Base-by-base conservation (phyloP, 1,140 invertebrate genomes). In the Tachypleus tridentatus region DNA sequence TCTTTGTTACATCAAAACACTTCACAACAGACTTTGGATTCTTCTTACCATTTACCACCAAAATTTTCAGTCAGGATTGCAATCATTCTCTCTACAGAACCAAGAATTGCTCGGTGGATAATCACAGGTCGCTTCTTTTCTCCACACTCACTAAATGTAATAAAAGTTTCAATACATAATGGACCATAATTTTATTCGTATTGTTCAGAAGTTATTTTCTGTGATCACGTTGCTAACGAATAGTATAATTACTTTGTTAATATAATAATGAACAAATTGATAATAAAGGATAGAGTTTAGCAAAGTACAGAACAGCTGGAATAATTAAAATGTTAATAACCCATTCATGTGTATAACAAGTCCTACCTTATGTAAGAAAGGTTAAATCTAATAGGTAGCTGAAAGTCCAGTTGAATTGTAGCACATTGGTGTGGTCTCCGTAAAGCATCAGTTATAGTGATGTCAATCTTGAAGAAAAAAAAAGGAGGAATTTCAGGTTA, bases 351-450 rank as follows among this genome's bases (percentile, higher is more conserved):
- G n/a, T n/a, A 8, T 54, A 58, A 48, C 51, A 4, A 60, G 11
- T 71, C 77, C 76, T 71, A 91, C 89, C 82, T 85, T 62, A 88
- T 81, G 75, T 89, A 97, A 61, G 79, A 82, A 7, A 97, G 79
- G 80, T 96, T 89, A 75, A 97, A 97, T 71, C 91, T 79, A 70
- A 87, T 87, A 0, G 97, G 97, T 63, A 98, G 79, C 74, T 99
- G 96, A 79, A 99, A 99, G 79, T 99, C 97, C 29, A 99, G 78
- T 76, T 99, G 97, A 74, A 99, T 97, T 5, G 97, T 99, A 54
- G 94, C 97, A 76, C 94, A 98, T 74, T 99, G 97, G 80, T 92
- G 88, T 0, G 86, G 78, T 54, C 97, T 80, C 70, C 85, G 85
- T 57, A 99, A 77, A 0, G 97, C 97, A 80, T 99, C 97, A 76